phyloP scores from a whole-genome alignment of 2,888 invertebrate genomes.

The Polyommatus icarus region DNA sequence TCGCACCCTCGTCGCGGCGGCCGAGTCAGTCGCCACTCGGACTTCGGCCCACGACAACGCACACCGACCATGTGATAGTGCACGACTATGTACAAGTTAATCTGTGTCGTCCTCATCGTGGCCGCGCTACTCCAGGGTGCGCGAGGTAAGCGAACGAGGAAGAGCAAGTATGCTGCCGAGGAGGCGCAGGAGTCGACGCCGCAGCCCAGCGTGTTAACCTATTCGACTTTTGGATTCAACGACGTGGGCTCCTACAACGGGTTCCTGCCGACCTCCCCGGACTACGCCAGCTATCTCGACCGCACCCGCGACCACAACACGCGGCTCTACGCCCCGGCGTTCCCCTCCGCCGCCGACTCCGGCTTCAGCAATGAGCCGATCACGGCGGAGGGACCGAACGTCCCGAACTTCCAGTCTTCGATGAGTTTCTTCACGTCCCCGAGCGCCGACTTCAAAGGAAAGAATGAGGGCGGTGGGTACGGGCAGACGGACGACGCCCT shows the following conservation, averaged over 20 bases:
- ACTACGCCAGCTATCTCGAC: constrained; percentile 60
- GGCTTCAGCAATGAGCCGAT: constrained; percentile 54
- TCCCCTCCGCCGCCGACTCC: constrained; percentile 63
- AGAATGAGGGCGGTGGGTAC: constrained; percentile 48
- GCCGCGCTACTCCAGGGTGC: constrained; percentile 50
- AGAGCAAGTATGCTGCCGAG: constrained; percentile 54
- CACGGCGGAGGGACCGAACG: constrained; percentile 53
- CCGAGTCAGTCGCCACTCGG: constrained; percentile 61
- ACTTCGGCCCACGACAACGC: constrained; percentile 61
- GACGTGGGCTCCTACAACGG: constrained; percentile 69
- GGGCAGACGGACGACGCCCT: constrained; percentile 52
- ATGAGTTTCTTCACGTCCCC: constrained; percentile 55
- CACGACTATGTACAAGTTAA: constrained; percentile 61
- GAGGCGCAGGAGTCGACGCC: constrained; percentile 58
- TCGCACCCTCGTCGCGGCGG: constrained; percentile 45
- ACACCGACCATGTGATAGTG: constrained; percentile 64
- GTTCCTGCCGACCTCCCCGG: constrained; percentile 69
- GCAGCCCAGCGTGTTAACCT: constrained; percentile 69
- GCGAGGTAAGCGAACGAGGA: constrained; percentile 60
- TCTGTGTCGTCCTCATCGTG: constrained; percentile 55
- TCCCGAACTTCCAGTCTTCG: constrained; percentile 55
- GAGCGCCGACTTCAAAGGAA: constrained; percentile 49
- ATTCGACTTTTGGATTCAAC: constrained; percentile 72
- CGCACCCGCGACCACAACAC: constrained; percentile 60
- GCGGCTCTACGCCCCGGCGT: constrained; percentile 66